These are phyloP conservation scores for Chloroclystis v-ata DNA, from an alignment of 2,888 invertebrate genomes.

Conservation along the genomic window DNA sequence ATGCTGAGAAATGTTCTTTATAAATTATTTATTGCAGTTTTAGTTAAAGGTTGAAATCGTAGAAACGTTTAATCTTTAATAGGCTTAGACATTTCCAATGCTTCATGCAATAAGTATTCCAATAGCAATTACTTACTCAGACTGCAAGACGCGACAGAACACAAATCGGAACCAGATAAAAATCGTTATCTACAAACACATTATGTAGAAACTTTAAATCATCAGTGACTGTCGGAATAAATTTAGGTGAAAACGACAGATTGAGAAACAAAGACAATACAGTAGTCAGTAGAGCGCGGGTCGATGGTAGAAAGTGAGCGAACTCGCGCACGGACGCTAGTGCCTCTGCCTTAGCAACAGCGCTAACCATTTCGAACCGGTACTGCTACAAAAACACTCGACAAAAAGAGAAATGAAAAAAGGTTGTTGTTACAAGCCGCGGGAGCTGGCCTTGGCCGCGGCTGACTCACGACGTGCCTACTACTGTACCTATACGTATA, in stretches of 20 bases:
- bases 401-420: slow-evolving; percentile 51
- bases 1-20: no score
- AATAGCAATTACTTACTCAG: no score
- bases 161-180: no score
- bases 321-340: slow-evolving; percentile 1
- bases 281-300: slow-evolving; percentile 27
- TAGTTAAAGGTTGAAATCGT: no score
- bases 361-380: slow-evolving; percentile 40
- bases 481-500: slow-evolving; percentile 29
- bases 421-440: slow-evolving; percentile 67
- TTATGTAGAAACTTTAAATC: no score
- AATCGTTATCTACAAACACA: no score
- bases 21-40: no score
- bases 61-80: no score
- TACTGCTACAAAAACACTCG: slow-evolving; percentile 49
- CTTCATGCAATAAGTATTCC: no score
- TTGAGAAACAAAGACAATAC: slow-evolving; percentile 18
- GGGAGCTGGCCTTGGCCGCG: slow-evolving; percentile 65
- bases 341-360: slow-evolving; percentile 33
- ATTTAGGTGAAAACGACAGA: slow-evolving; percentile 1
- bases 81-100: no score
- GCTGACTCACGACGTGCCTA: slow-evolving; percentile 49
- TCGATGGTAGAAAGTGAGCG: slow-evolving; percentile 22
- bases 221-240: no score
- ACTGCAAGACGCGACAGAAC: no score